These are phyloP conservation scores for Monomorium pharaonis DNA, from an alignment of 1,140 invertebrate genomes.

Conservation along the genomic window DNA sequence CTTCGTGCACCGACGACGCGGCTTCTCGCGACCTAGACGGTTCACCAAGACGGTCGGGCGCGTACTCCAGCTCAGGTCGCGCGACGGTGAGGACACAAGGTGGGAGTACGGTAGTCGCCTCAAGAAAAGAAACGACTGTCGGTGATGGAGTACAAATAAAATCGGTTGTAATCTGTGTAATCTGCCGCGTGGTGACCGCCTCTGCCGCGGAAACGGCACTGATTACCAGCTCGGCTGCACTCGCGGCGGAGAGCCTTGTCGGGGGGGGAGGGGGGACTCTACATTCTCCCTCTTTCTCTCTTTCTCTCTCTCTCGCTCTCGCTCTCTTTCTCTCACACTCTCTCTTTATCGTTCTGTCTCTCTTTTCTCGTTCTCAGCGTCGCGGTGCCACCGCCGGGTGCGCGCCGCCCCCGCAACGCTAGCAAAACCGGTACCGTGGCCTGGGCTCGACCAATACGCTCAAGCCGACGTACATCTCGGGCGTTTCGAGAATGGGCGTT, in stretches of 20 bases:
- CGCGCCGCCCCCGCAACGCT: slow-evolving; percentile 79
- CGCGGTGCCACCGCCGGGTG: slow-evolving; percentile 64
- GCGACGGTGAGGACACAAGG: slow-evolving; percentile 29
- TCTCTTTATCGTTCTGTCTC: slow-evolving; percentile 42
- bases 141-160: slow-evolving; percentile 23
- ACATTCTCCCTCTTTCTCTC: slow-evolving; percentile 51
- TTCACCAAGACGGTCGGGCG: slow-evolving; percentile 1
- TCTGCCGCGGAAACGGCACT: slow-evolving; percentile 85
- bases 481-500: slow-evolving; percentile 74
- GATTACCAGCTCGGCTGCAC: slow-evolving; percentile 80
- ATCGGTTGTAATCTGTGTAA: slow-evolving; percentile 71
- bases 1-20: neutral
- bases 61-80: slow-evolving; percentile 11
- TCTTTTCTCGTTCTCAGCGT: slow-evolving; percentile 59
- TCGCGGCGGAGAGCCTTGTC: slow-evolving; percentile 71
- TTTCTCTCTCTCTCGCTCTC: neutral
- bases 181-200: slow-evolving; percentile 80
- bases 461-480: slow-evolving; percentile 62
- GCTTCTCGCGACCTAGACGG: neutral
- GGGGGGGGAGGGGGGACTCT: slow-evolving; percentile 55
- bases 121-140: slow-evolving; percentile 53
- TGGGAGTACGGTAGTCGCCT: slow-evolving; percentile 13
- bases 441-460: slow-evolving; percentile 73
- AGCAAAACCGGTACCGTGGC: slow-evolving; percentile 77
- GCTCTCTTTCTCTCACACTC: neutral